These are phyloP conservation scores for Petrolisthes manimaculis DNA, from an alignment of 2,888 invertebrate genomes.

Conservation along the genomic window DNA sequence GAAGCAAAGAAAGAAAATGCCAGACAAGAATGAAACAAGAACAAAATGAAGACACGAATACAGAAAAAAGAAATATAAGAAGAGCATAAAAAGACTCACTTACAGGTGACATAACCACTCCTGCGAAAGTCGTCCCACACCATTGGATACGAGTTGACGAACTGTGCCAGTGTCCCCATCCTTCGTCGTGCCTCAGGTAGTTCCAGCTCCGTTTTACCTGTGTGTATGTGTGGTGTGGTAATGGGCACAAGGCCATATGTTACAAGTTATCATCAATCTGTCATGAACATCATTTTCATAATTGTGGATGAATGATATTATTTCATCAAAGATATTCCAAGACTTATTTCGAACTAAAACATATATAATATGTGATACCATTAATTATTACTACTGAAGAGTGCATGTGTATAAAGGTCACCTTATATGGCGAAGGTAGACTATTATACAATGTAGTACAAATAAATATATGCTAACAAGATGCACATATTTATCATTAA, in stretches of 20 bases:
- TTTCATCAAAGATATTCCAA: too few species aligned
- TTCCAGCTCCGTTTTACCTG: slow-evolving; percentile 79
- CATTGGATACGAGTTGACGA: slow-evolving; percentile 85
- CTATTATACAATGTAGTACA: too few species aligned
- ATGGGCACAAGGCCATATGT: background rate
- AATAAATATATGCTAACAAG: too few species aligned
- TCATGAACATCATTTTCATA: too few species aligned
- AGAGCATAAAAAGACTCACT: slow-evolving; percentile 22
- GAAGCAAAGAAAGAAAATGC: background rate
- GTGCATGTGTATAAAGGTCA: too few species aligned
- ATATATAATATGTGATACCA: too few species aligned
- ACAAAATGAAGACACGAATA: background rate
- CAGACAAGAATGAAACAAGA: background rate
- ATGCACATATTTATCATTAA: too few species aligned
- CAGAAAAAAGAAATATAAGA: background rate
- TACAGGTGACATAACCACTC: slow-evolving; percentile 74
- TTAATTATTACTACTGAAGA: too few species aligned
- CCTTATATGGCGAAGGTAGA: too few species aligned
- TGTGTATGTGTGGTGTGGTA: too few species aligned
- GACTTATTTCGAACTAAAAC: too few species aligned
- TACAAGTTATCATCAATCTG: background rate
- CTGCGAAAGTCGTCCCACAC: slow-evolving; percentile 84
- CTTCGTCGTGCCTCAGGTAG: slow-evolving; percentile 86
- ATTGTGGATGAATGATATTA: too few species aligned
- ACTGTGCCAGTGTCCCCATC: slow-evolving; percentile 75